Base-by-base conservation (phyloP, 2,797 vertebrate genomes). In the Linurgus olivaceus region DNA sequence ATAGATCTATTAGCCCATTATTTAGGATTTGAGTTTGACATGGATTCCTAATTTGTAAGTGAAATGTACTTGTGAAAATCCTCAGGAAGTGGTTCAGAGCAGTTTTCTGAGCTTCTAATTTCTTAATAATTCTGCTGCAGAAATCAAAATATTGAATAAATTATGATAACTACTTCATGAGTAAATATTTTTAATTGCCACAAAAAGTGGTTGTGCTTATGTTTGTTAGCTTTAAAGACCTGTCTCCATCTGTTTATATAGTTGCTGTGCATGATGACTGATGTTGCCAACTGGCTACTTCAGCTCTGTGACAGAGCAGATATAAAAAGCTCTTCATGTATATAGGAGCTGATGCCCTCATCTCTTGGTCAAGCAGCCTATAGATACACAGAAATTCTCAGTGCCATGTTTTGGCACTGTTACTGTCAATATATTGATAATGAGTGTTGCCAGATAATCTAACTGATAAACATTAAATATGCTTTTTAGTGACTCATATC, bases 241-340 rank as follows among this genome's bases (percentile, higher is more conserved):
- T 87, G 51, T 67, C 93, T 88, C 88, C 54, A 54, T 88, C 51
- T 93, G 74, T 95, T 96, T 96, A 73, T 86, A n/a, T 87, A 76
- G 57, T 82, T 93, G 84, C 84, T 89, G 86, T 77, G 86, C 17
- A 10, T 38, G 47, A 63, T 96, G 86, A 79, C 67, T 93, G 88
- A 92, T 90, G 48, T 58, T 96, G 88, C 86, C 92, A 95, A 6
- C 71, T 93, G 95, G 57, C 85, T 92, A 24, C 67, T 91, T 96
- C 77, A 91, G 67, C 52, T 47, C 84, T 89, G 48, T 93, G 94
- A 54, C 68, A 67, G 58, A 52, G 45, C 25, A 88, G 93, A 73
- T 97, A 94, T 90, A 90, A 96, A 96, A 94, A 96, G 67, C 70
- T 71, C n/a, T 82, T 71, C 52, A 63, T 76, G 55, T 93, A 63